Evolutionary conservation across 2,888 invertebrate genomes (phyloP), one percentile per base, ranked within the genome.

Genomic region (Drosophila aldrichi): DNA sequence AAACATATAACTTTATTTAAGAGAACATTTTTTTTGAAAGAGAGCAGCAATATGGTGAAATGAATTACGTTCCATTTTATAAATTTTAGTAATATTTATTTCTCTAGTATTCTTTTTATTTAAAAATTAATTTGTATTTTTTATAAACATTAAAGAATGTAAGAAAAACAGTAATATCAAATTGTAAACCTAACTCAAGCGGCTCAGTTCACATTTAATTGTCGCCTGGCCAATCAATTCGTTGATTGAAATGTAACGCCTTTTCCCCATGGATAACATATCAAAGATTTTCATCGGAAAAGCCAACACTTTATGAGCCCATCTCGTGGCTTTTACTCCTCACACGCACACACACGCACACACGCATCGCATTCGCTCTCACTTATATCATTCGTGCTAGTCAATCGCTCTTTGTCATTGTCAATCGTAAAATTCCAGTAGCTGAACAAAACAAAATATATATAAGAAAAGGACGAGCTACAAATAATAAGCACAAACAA

Each of bases 401-500:
- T 71, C 81, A 79, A 82, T 82, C 80, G 81, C 59, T 82, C 76
- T 82, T 70, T 73, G 79, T 85, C 85, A 82, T 85, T 82, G 86
- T 69, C 87, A 87, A 87, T 82, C 88, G 88, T 82, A 82, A 85
- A 82, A 72, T 75, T 56, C 70, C 65, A 70, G 69, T 57, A 68
- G 46, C 44, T 34, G 32, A 56, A 43, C n/a, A 54, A 40, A 25
- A 54, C 43, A 40, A 54, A 51, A 34, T 36, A 51, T 20, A 34
- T n/a, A 54, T 40, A 25, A 29, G 40, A 29, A 67, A 86, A 71
- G 69, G 62, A 74, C 58, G 43, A 71, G 74, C 82, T 74, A 74
- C 85, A 82, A 83, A 85, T 82, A 83, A 88, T 88, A 88, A 83
- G 80, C 74, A 71, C 82, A 83, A 83, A 83, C 88, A 88, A 83